Base-by-base conservation (phyloP, 1,140 invertebrate species). In the Drosophila ficusphila region DNA sequence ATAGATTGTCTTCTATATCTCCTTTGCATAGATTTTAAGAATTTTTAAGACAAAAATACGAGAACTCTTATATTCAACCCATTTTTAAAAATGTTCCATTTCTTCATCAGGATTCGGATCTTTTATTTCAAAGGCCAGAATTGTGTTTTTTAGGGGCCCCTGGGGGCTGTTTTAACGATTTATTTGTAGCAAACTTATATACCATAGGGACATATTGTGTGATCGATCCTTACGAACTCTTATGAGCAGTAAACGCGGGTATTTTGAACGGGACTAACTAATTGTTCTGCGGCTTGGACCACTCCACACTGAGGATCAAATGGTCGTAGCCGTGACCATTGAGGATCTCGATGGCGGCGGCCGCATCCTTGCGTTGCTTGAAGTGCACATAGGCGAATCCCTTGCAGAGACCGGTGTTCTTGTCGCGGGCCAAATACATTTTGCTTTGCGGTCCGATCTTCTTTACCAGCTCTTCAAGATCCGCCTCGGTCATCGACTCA, bases 321-420 rank as follows among this genome's bases (percentile, higher is more conserved):
- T 99, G 98, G 93, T 99, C 98, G 92, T 99, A 99, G 62, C 98
- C 98, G 92, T 97, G 96, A 2, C 98, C 98, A 92, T 99, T 97
- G 4, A 99, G 94, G 38, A 94, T 94, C 58, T 95, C 92, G 78
- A 99, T 99, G 60, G 99, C 99, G 82, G 95, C 95, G 12, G 97
- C 96, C 31, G 99, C 98, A 93, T 99, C 97, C 79, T 95, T 94
- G 76, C 95, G 94, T 61, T 95, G 95, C 90, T 97, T 97, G 92
- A 98, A 99, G 89, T 98, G 98, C 41, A 99, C 96, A 90, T 99
- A 99, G 25, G 98, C 98, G 93, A 99, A 99, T 42, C 96, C 96
- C 93, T 97, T 97, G 92, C 96, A 97, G n/a, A 94, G 92, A 21
- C 96, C 96, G 65, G 96, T 96, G 29, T 93, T 94, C 71, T 95